Base-by-base conservation (phyloP, 2,888 invertebrate genomes). In the Chironomus riparius region DNA sequence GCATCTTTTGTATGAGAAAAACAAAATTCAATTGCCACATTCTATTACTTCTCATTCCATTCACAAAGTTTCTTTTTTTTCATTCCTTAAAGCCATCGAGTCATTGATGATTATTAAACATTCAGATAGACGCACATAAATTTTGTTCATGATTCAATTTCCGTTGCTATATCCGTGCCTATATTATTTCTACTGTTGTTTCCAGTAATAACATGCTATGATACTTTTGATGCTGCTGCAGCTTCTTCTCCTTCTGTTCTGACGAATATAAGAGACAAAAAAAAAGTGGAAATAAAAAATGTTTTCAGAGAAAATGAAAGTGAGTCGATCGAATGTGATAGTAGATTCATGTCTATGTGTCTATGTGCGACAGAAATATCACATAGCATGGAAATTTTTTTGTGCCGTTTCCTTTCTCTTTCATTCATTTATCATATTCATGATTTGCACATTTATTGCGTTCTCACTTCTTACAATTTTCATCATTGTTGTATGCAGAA, bases 371-470 rank as follows among this genome's bases (percentile, higher is more conserved):
- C 56, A 56, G 15, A 24, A 24, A 21, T 22, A 13, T 13, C 12
- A 65, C 22, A 24, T 24, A 65, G 12, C 24, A 24, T 38, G 38
- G 22, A 62, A 65, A 65, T n/a, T 38, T 62, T 74, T 24, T 28
- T 13, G 65, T 56, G 38, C 38, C 38, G 38, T 38, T 38, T 38
- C 56, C 56, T 65, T 65, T 38, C 38, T 38, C 38, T 38, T 38
- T 38, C 38, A 38, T 50, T 74, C 74, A 74, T 74, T 74, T 68
- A 74, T 74, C 74, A 74, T 62, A 68, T 38, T 74, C 74, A 74
- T 74, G 74, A 74, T 74, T 74, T 74, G 74, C 74, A 68, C 74
- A 68, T 74, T 74, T 74, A 73, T 74, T 68, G 68, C 68, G 48
- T 38, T 38, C 38, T 38, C 38, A 38, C 38, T 38, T 47, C 24